Base-by-base conservation (phyloP, 2,888 invertebrate species). In the Drosophila subsilvestris region DNA sequence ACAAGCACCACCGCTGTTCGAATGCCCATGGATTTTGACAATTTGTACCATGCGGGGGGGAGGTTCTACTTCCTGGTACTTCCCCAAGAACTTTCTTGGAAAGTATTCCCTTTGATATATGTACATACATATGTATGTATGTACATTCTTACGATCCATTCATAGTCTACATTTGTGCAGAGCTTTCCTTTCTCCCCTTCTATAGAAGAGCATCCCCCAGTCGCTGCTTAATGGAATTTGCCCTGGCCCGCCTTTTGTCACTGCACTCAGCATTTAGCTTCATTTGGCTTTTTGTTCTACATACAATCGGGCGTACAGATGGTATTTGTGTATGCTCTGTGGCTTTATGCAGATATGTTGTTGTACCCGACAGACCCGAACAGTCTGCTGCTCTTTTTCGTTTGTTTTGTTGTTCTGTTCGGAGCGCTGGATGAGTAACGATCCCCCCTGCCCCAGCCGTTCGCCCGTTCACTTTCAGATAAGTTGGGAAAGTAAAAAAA, bases 381-480 rank as follows among this genome's bases (percentile, higher is more conserved):
- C 29, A 67, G 18, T 54, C 63, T 63, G 63, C 61, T 61, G n/a
- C 27, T n/a, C n/a, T 47, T 51, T 32, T 63, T 9, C 10, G 22
- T 53, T 47, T 68, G 48, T 25, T 22, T 50, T 32, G 27, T 25
- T 49, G 66, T 59, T 63, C 54, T 62, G 61, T 65, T 32, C 48
- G 58, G 32, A 17, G 43, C 67, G 71, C 43, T 54, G 59, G 76
- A 69, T 76, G 75, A 75, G 74, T 70, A 82, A 69, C 66, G 75
- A 77, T 72, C 73, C 47, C 56, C 47, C 56, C 56, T 50, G 47
- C 10, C 32, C 10, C 32, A 4, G 32, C 12, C 12, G 32, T 32
- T 10, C 32, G 83, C 88, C 83, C 83, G 88, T 80, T 88, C 83
- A 83, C 83, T 83, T 83, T 83, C 84, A 88, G 83, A 83, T 83